Evolutionary conservation across 64 coral and sea anemone species (phyloP).

Genomic region (Porites lutea): DNA sequence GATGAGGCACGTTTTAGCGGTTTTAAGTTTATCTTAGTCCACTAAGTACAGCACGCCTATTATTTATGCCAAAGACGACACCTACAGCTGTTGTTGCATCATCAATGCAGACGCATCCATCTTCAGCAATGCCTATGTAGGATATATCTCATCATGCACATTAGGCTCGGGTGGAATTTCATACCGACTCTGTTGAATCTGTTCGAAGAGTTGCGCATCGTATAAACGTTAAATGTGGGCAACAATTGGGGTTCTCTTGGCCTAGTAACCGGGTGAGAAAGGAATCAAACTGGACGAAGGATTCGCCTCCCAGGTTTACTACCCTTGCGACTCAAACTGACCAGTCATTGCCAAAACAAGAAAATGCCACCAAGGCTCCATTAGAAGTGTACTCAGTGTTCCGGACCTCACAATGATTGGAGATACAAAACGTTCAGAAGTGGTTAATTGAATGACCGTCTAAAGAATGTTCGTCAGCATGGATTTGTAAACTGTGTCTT

Average conservation of each 20-base stretch:
- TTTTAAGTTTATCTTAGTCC: no score
- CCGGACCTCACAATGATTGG: no score
- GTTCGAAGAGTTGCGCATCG: slow-evolving; percentile 45
- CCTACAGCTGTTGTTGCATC: no score
- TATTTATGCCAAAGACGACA: no score
- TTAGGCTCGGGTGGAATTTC: slow-evolving; percentile 34
- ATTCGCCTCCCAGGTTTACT: slow-evolving; percentile 37
- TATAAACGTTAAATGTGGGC: slow-evolving; percentile 79
- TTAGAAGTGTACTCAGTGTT: slow-evolving; percentile 23
- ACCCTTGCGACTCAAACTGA: slow-evolving; percentile 58
- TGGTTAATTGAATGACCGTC: no score
- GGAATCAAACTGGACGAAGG: slow-evolving; percentile 10
- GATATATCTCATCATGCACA: slow-evolving; percentile 68
- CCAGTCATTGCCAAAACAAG: neutral
- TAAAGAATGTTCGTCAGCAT: no score
- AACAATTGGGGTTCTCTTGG: slow-evolving; percentile 53
- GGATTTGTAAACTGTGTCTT: no score
- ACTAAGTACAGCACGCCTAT: no score
- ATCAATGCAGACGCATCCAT: neutral
- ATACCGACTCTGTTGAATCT: slow-evolving; percentile 60
- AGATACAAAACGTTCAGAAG: no score
- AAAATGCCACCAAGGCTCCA: neutral
- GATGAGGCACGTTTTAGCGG: no score
- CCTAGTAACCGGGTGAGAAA: slow-evolving; percentile 7
- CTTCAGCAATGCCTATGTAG: neutral